A percentile compares a stretch with the other conserved stretches of the same genome.
These are phyloP conservation scores for Oenanthe oenanthe DNA, from an alignment of 2,113 vertebrate species.

Conservation along the genomic window DNA sequence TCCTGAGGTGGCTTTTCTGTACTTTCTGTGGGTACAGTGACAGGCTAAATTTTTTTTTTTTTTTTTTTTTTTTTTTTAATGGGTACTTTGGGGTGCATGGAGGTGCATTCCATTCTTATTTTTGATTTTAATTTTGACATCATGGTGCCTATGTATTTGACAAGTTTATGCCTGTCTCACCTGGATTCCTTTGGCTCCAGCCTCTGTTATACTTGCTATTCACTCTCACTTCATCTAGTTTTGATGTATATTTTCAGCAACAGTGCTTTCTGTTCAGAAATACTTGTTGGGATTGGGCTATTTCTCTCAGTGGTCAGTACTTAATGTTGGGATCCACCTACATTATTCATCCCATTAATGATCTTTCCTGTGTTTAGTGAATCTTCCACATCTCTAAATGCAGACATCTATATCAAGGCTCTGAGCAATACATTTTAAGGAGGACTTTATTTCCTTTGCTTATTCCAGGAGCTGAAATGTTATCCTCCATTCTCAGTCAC, in stretches of 20 bases:
- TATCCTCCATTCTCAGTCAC: not conserved
- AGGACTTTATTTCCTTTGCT: not conserved
- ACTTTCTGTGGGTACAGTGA: not conserved
- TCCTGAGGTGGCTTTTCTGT: not conserved
- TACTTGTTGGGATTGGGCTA: not conserved
- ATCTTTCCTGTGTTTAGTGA: not conserved
- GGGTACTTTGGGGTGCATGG: not conserved
- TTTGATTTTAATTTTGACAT: not conserved
- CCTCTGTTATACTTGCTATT: not conserved
- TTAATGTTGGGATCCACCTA: not conserved
- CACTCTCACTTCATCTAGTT: not conserved
- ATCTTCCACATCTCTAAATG: not conserved
- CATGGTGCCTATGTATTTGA: not conserved
- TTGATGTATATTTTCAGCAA: not conserved
- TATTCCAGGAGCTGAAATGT: not conserved
- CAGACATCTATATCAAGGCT: not conserved
- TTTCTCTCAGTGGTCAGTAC: not conserved
- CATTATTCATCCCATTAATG: not conserved
- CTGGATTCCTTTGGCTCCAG: not conserved
- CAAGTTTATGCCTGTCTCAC: not conserved
- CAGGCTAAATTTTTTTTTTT: not conserved
- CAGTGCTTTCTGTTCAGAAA: not conserved
- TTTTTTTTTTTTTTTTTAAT: not conserved
- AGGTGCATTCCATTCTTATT: not conserved
- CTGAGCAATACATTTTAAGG: not conserved